Evolutionary conservation across 1,140 invertebrate species (phyloP).

Genomic region (Brachionus sp.): DNA sequence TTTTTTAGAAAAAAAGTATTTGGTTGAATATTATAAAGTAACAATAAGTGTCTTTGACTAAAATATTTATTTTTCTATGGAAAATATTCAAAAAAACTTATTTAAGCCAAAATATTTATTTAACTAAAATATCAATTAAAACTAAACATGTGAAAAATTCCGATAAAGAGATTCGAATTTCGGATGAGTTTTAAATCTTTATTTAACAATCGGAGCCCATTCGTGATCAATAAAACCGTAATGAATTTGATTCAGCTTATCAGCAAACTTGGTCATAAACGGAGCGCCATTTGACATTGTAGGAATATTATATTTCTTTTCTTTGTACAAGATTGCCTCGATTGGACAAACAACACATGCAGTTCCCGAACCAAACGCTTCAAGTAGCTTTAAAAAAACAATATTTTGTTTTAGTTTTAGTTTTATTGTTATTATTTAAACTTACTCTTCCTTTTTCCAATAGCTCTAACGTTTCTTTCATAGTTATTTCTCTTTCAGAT

Average conservation of each 20-base stretch:
- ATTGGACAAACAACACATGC: conserved; percentile 87
- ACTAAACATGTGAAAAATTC: neutral
- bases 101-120: neutral
- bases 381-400: conserved; percentile 70
- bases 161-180: neutral
- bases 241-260: conserved; percentile 72
- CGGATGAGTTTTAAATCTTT: neutral
- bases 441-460: conserved; percentile 70
- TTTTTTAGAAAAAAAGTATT: no score
- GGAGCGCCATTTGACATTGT: conserved; percentile 67
- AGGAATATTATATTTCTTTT: conserved; percentile 52
- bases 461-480: conserved; percentile 62
- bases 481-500: conserved; percentile 71
- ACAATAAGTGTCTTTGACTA: no score
- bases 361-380: conserved; percentile 90
- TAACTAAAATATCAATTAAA: neutral
- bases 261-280: conserved; percentile 64
- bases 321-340: conserved; percentile 70
- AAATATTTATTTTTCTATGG: neutral
- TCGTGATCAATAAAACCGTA: conserved; percentile 75
- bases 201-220: conserved; percentile 64
- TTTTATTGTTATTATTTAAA: conserved; percentile 46
- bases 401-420: conserved; percentile 9
- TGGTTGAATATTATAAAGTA: no score
- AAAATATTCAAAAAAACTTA: neutral